Percentiles rank a stretch among this genome's conserved stretches.
Conservation (phyloP, 2,113 vertebrate genomes). For the Brachyhypopomus occidentalis region DNA sequence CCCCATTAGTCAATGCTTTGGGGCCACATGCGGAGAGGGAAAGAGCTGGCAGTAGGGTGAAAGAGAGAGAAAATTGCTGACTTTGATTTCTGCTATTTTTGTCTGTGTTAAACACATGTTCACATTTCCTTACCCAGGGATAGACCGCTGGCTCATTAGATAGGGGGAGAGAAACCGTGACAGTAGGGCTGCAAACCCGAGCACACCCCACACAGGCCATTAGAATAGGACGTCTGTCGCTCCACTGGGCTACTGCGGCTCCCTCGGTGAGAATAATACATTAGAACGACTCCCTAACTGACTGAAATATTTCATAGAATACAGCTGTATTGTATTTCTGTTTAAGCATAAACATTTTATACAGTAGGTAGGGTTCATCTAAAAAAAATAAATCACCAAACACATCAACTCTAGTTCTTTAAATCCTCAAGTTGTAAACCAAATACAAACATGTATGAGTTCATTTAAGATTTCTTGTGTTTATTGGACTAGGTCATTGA, state of each 20-base stretch:
- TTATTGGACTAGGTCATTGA: too few species aligned
- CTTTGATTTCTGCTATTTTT: conserved; percentile 52
- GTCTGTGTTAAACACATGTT: conserved; percentile 38
- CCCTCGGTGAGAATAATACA: conserved; percentile 51
- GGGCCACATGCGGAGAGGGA: conserved; percentile 39
- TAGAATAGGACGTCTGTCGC: conserved; percentile 64
- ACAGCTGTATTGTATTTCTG: background rate
- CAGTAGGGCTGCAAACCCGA: conserved; percentile 9
- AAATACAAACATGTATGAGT: too few species aligned
- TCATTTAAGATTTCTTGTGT: too few species aligned
- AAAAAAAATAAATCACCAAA: background rate
- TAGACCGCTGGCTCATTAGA: conserved; percentile 11
- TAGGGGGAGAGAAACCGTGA: background rate
- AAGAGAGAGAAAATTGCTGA: conserved; percentile 53
- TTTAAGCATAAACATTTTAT: background rate
- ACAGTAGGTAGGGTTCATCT: background rate
- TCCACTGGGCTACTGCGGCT: conserved; percentile 70
- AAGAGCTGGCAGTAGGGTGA: conserved; percentile 38
- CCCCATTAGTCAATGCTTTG: conserved; percentile 44
- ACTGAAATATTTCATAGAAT: background rate
- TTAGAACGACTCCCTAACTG: conserved; percentile 26
- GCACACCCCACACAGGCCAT: conserved; percentile 43
- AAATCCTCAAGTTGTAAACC: too few species aligned
- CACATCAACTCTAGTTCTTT: too few species aligned
- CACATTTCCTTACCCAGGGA: conserved; percentile 31